Evolutionary conservation across 2,888 invertebrate species (phyloP), one percentile per base, ranked within the genome.

Genomic region (Cosmia trapezina): DNA sequence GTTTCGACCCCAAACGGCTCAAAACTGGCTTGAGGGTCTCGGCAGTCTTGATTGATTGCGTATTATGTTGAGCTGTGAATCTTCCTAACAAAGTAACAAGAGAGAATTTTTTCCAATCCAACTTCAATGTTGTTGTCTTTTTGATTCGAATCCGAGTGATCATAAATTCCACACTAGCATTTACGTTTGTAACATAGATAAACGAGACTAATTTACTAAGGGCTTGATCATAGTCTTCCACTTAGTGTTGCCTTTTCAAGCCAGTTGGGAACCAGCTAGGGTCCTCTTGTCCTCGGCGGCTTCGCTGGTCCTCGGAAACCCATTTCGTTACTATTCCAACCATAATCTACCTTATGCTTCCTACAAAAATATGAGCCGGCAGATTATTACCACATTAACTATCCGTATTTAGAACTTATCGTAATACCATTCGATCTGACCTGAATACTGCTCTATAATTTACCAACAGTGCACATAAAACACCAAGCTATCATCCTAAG

Each of bases 381-480:
- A 14, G 19, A 33, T n/a, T 12, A 63, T 51, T 62, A 2, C 33
- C 9, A 37, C n/a, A 17, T 22, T 1, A 65, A 3, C 8, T 11
- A 60, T 37, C 33, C n/a, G 6, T n/a, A 33, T 22, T 47, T 12
- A 4, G 17, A 47, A 41, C 14, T 2, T 5, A 53, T 49, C 19
- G 47, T 33, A 67, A 76, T n/a, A 47, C 19, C 22, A 41, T 71
- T 60, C 11, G 11, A 47, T 47, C n/a, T 47, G 51, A 59, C 37
- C 53, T 12, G 8, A 28, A 51, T 59, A 41, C 14, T 63, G 2
- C 19, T 12, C n/a, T 43, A 56, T 19, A 72, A 71, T 78, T 54
- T 66, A 49, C 19, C 14, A 33, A 33, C 6, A 54, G 54, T 28
- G n/a, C 49, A 22, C 63, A 68, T 76, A 54, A 60, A 80, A 54